Conservation (phyloP, 2,113 vertebrate genomes). For the Lipophrys pholis region DNA sequence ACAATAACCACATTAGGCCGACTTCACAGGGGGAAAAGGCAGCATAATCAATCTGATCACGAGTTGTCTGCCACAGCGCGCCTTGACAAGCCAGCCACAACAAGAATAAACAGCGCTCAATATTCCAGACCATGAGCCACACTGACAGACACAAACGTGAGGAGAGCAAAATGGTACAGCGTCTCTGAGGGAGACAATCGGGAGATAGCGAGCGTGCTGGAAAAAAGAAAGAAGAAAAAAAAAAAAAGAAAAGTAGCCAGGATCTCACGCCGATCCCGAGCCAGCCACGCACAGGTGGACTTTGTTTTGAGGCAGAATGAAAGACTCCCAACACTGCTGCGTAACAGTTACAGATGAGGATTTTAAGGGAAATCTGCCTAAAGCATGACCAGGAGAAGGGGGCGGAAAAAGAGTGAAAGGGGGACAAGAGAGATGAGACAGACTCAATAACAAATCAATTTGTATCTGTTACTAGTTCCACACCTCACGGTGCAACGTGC, state of each 20-base stretch:
- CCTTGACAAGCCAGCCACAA: conserved; percentile 67
- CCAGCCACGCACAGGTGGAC: conserved; percentile 65
- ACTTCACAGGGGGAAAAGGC: conserved; percentile 33
- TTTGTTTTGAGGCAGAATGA: conserved; percentile 40
- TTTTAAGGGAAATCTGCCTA: conserved; percentile 1
- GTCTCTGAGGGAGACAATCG: conserved; percentile 8
- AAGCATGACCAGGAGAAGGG: neutral
- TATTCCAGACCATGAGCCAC: conserved; percentile 61
- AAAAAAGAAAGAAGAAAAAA: neutral
- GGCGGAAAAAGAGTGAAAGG: conserved; percentile 43
- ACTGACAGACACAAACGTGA: conserved; percentile 39
- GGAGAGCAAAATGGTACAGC: conserved; percentile 25
- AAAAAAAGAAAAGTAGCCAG: conserved; percentile 31
- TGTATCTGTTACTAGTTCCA: conserved; percentile 53
- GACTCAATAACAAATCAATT: conserved; percentile 74
- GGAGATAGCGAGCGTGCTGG: no score
- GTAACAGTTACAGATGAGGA: neutral
- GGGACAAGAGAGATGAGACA: conserved; percentile 55
- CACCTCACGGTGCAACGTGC: conserved; percentile 36
- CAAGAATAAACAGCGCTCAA: conserved; percentile 63
- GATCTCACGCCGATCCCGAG: neutral
- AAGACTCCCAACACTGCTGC: conserved; percentile 3
- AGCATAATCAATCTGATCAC: conserved; percentile 70
- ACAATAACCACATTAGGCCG: conserved; percentile 47
- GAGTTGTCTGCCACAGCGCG: conserved; percentile 66